Percentiles rank a stretch among this genome's conserved stretches.
Conservation (phyloP, 2,113 vertebrate genomes). For the Crotalus horridus region DNA sequence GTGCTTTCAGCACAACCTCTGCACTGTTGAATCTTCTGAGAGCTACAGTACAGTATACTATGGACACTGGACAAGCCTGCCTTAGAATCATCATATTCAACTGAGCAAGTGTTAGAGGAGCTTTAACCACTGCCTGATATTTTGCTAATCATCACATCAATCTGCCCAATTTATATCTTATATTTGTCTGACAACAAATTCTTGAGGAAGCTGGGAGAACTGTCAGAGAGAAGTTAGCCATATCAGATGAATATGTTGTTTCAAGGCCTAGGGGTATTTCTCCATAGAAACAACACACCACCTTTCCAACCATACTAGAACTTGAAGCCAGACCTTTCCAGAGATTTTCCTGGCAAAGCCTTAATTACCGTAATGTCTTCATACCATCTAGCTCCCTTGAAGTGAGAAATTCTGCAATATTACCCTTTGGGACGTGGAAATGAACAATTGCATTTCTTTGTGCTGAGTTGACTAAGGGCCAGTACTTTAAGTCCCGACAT, state of each 20-base stretch:
- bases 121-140: not conserved
- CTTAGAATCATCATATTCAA: not conserved
- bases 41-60: not conserved
- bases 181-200: not conserved
- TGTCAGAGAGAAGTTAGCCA: not conserved
- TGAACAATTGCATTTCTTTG: not conserved
- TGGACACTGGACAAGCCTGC: no score
- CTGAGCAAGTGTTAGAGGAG: not conserved
- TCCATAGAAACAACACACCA: not conserved
- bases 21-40: not conserved
- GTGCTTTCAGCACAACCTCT: not conserved
- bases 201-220: not conserved
- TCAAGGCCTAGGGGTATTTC: not conserved
- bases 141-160: not conserved
- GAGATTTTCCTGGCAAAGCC: no score
- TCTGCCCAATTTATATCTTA: not conserved
- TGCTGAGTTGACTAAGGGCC: not conserved
- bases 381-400: not conserved
- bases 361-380: not conserved
- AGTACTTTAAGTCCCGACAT: not conserved
- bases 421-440: not conserved
- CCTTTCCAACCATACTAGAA: not conserved
- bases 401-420: not conserved
- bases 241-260: not conserved
- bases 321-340: not conserved